Percentiles rank a stretch among this genome's conserved stretches.
Evolutionary conservation across 2,113 vertebrate species (phyloP).

Genomic region (Aspidoscelis tigris): DNA sequence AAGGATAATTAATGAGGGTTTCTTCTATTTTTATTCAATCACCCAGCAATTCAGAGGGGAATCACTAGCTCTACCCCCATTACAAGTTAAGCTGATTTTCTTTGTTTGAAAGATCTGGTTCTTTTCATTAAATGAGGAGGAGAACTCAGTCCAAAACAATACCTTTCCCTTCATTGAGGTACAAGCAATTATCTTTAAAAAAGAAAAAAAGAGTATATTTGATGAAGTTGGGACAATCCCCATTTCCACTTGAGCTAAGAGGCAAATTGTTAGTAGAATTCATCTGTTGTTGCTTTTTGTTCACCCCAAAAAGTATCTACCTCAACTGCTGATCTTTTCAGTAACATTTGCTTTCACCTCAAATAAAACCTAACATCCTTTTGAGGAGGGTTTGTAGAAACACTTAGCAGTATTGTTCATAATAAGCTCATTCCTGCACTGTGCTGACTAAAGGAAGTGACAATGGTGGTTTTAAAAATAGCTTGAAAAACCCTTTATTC

Average conservation of each 20-base stretch:
- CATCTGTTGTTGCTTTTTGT: neutral
- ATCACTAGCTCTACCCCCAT: neutral
- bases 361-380: neutral
- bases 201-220: neutral
- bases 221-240: neutral
- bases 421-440: neutral
- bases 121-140: neutral
- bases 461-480: constrained; percentile 8
- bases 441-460: neutral
- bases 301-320: neutral
- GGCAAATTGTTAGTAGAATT: neutral
- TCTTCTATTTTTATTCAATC: constrained; percentile 29
- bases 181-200: neutral
- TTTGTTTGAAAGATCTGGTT: neutral
- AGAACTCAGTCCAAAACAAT: constrained; percentile 18
- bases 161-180: constrained; percentile 1
- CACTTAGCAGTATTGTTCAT: constrained; percentile 12
- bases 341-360: neutral
- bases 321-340: neutral
- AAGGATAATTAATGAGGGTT: constrained; percentile 19
- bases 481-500: constrained; percentile 1
- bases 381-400: neutral
- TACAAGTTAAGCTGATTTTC: neutral
- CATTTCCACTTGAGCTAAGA: neutral
- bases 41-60: constrained; percentile 23